These are phyloP conservation scores for Camponotus vicinus DNA, from an alignment of 1,140 invertebrate genomes.

Conservation along the genomic window DNA sequence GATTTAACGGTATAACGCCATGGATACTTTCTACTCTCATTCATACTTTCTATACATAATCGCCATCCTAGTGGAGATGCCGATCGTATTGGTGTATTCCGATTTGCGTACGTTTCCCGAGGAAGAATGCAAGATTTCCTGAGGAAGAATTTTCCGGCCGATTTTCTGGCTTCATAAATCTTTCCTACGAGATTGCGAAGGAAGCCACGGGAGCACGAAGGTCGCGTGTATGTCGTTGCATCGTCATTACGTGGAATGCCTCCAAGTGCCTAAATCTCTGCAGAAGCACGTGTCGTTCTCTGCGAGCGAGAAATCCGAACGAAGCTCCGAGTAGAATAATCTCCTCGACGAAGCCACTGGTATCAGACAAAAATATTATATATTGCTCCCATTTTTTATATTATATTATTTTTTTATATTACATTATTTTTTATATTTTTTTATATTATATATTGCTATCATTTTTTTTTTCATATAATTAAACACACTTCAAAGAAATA, in stretches of 20 bases:
- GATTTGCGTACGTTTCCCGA: neutral
- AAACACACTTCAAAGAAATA: too few relatives aligned
- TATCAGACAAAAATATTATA: neutral
- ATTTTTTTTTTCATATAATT: too few relatives aligned
- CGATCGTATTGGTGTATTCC: neutral
- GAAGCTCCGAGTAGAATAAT: neutral
- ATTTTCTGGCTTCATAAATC: slow-evolving; percentile 2
- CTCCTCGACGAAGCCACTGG: neutral
- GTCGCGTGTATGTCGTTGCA: slow-evolving; percentile 26
- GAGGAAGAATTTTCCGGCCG: neutral
- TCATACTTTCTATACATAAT: slow-evolving; percentile 52
- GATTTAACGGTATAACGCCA: slow-evolving; percentile 27
- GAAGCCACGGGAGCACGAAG: slow-evolving; percentile 48
- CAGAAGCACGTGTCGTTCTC: neutral
- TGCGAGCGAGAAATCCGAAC: neutral
- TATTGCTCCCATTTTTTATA: too few relatives aligned
- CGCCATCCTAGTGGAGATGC: neutral
- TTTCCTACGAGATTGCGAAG: slow-evolving; percentile 23
- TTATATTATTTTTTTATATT: too few relatives aligned
- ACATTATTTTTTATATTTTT: too few relatives aligned
- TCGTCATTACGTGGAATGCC: slow-evolving; percentile 24
- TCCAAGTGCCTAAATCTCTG: slow-evolving; percentile 37
- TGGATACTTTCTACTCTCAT: slow-evolving; percentile 39
- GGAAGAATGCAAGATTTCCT: neutral
- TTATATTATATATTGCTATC: too few relatives aligned